phyloP scores from a whole-genome alignment of 2,797 vertebrate genomes.

The Typhlichthys subterraneus region DNA sequence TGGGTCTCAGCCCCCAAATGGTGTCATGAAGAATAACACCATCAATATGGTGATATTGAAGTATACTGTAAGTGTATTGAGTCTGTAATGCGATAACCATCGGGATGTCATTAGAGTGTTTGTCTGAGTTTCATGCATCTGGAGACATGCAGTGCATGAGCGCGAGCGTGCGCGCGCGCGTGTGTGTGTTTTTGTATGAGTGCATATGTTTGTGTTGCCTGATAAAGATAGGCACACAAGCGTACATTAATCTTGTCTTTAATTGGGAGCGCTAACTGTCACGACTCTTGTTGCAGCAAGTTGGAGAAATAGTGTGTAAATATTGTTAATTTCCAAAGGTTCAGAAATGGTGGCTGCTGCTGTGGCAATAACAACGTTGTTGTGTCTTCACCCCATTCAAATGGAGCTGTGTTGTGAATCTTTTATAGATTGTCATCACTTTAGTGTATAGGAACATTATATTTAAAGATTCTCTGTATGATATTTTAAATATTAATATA shows the following conservation, averaged over 20 bases:
- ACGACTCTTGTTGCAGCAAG: slow-evolving; percentile 45
- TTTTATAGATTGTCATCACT: too few species aligned
- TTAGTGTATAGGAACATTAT: too few species aligned
- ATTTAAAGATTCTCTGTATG: too few species aligned
- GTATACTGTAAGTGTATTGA: slow-evolving; percentile 8
- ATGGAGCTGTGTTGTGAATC: too few species aligned
- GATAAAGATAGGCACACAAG: slow-evolving; percentile 60
- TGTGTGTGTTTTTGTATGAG: neutral
- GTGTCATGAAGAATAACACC: slow-evolving; percentile 18
- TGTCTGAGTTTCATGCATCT: slow-evolving; percentile 51
- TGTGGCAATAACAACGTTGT: too few species aligned
- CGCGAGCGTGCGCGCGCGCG: neutral
- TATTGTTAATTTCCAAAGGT: too few species aligned
- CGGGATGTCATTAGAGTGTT: slow-evolving; percentile 29
- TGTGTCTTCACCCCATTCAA: too few species aligned
- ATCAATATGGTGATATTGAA: neutral
- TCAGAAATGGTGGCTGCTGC: too few species aligned
- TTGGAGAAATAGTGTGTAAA: slow-evolving; percentile 34
- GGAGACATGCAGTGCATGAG: slow-evolving; percentile 47
- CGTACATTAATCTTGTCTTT: slow-evolving; percentile 56
- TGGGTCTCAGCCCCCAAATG: neutral
- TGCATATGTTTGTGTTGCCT: slow-evolving; percentile 58
- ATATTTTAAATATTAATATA: too few species aligned
- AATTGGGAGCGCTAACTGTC: slow-evolving; percentile 51
- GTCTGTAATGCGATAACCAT: slow-evolving; percentile 24